A percentile compares a stretch with the other conserved stretches of the same genome.
phyloP scores from a whole-genome alignment of 23 tunicate genomes.

The Trididemnum clinides region DNA sequence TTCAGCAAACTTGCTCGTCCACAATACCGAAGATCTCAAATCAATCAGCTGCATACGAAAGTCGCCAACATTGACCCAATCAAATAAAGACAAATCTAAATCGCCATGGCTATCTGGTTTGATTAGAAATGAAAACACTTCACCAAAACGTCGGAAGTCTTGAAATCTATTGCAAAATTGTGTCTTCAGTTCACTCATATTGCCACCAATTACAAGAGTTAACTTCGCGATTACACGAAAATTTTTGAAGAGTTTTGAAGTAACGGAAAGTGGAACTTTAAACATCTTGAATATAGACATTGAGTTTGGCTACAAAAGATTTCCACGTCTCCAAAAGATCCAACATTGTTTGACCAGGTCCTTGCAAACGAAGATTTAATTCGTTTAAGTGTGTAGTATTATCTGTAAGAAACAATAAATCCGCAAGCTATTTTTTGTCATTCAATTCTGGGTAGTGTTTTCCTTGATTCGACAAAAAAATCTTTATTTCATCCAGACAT shows the following conservation, averaged over 20 bases:
- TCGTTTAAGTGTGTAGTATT: constrained; percentile 55
- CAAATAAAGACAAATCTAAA: constrained; percentile 56
- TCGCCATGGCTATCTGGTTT: constrained; percentile 52
- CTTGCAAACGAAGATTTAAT: constrained; percentile 57
- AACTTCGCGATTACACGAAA: constrained; percentile 44
- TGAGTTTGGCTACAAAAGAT: background rate
- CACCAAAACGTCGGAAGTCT: constrained; percentile 50
- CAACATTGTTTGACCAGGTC: constrained; percentile 37
- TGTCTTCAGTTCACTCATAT: constrained; percentile 45
- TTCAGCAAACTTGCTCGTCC: constrained; percentile 54
- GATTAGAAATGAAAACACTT: constrained; percentile 25
- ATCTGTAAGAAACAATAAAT: constrained; percentile 57
- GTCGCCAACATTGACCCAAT: constrained; percentile 67
- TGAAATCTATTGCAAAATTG: constrained; percentile 58
- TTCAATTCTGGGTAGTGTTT: constrained; percentile 53
- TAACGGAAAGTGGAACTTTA: constrained; percentile 50
- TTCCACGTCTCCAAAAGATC: constrained; percentile 43
- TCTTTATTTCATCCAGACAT: constrained; percentile 45
- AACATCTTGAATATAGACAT: constrained; percentile 45
- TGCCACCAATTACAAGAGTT: constrained; percentile 34
- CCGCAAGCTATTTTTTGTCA: constrained; percentile 56
- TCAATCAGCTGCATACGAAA: constrained; percentile 63
- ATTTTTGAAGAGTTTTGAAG: constrained; percentile 47
- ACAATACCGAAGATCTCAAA: constrained; percentile 51
- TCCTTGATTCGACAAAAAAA: constrained; percentile 28